phyloP scores from a whole-genome alignment of 2,888 invertebrate genomes.

The Drosophila picticornis region DNA sequence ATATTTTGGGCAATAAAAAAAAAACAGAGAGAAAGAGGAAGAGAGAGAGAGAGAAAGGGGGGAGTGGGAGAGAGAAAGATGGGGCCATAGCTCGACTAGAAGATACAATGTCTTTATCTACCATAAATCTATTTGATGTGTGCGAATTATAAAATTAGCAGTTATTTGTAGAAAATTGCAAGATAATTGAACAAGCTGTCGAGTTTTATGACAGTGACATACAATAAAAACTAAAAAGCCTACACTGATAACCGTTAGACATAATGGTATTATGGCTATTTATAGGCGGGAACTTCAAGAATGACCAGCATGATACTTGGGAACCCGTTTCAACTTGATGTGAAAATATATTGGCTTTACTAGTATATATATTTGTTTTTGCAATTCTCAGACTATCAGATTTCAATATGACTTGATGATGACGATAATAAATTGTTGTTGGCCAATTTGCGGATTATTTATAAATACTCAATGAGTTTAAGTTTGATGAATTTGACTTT shows the following conservation, averaged over 20 bases:
- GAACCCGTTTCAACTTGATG: not conserved
- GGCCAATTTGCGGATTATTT: not conserved
- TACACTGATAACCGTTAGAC: constrained; percentile 30
- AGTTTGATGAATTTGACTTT: not conserved
- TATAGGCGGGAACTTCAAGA: constrained; percentile 4
- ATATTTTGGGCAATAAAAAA: not conserved
- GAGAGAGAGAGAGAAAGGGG: not conserved
- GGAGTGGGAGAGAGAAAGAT: not conserved
- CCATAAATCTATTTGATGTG: not conserved
- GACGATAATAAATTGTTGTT: not conserved
- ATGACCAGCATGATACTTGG: constrained; percentile 35
- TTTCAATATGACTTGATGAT: not conserved
- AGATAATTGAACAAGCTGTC: constrained; percentile 54
- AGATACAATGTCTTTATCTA: not conserved
- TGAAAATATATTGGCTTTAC: not conserved
- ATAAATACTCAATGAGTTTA: not conserved
- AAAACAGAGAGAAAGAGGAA: not conserved
- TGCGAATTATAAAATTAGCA: constrained; percentile 42
- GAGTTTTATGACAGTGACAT: constrained; percentile 30
- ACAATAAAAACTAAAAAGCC: not conserved
- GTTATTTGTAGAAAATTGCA: constrained; percentile 65
- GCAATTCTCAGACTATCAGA: not conserved
- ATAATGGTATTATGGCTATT: not conserved
- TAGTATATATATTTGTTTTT: not conserved
- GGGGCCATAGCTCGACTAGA: not conserved